These are phyloP conservation scores for Melinopterus prodromus DNA, from an alignment of 2,888 invertebrate genomes.

Conservation along the genomic window DNA sequence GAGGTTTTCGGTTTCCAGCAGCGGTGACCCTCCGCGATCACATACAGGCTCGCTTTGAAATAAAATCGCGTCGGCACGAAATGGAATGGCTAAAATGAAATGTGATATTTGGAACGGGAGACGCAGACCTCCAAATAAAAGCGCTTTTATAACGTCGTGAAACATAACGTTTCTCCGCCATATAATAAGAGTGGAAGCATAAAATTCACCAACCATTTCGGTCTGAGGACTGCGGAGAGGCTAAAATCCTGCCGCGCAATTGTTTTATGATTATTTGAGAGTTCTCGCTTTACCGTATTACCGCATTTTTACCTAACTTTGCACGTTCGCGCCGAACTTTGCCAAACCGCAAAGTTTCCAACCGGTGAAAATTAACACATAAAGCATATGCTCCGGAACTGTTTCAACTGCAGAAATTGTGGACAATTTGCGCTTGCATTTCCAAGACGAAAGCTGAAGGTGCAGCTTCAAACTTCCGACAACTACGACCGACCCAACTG, in stretches of 20 bases:
- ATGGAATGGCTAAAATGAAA: slow-evolving; percentile 4
- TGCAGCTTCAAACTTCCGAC: not conserved
- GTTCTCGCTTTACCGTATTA: not conserved
- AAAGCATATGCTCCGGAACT: slow-evolving; percentile 4
- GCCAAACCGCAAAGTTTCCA: not conserved
- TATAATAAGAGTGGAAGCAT: not conserved
- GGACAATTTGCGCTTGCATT: not conserved
- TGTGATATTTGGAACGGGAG: not conserved
- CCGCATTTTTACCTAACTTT: not conserved
- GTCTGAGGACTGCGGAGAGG: not conserved
- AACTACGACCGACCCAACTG: not conserved
- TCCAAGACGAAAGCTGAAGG: not conserved
- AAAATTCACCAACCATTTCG: not conserved
- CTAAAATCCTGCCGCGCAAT: not conserved
- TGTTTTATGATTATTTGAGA: not conserved
- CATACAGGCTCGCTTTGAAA: not conserved
- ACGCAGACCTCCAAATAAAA: not conserved
- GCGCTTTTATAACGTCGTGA: not conserved
- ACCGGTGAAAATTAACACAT: not conserved
- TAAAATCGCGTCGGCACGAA: not conserved
- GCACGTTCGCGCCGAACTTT: not conserved
- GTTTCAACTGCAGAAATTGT: not conserved
- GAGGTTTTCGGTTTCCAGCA: not conserved
- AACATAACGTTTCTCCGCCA: not conserved
- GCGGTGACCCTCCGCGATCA: not conserved